phyloP scores from a whole-genome alignment of 2,113 vertebrate species.

The Zosterops pallidus region DNA sequence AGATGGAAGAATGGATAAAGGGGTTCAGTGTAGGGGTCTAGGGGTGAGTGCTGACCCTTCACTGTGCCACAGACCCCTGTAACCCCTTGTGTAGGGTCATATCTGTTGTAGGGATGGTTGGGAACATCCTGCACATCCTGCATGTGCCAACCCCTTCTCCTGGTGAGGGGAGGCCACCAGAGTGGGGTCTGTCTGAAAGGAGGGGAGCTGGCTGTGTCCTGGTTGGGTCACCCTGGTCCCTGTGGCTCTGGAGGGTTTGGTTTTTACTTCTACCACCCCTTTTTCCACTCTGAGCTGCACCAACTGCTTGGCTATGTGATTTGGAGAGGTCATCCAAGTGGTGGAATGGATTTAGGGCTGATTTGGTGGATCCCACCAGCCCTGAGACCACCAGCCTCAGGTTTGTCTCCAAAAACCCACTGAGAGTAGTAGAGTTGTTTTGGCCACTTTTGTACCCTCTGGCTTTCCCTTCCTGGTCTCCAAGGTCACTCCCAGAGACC shows the following conservation, averaged over 20 bases:
- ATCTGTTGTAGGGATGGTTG: not conserved
- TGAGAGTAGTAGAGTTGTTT: not conserved
- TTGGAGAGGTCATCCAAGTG: not conserved
- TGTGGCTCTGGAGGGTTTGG: not conserved
- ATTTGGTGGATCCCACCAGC: not conserved
- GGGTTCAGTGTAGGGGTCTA: not conserved
- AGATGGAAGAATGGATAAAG: not conserved
- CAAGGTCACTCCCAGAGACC: accelerated
- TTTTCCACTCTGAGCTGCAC: not conserved
- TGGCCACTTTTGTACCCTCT: not conserved
- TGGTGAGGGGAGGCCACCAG: not conserved
- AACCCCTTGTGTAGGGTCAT: accelerated
- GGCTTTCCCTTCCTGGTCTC: not conserved
- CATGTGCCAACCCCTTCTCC: accelerated
- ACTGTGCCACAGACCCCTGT: not conserved
- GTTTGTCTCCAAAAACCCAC: not conserved
- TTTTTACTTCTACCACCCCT: not conserved
- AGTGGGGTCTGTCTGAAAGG: not conserved
- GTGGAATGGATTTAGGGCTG: not conserved
- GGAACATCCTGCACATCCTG: not conserved
- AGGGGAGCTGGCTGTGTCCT: not conserved
- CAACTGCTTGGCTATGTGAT: not conserved
- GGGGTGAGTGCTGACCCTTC: not conserved
- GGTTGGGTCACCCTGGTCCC: not conserved
- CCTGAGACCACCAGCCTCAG: not conserved